A percentile compares a stretch with the other conserved stretches of the same genome.
Evolutionary conservation across 2,113 vertebrate species (phyloP).

Genomic region (Mus pahari): DNA sequence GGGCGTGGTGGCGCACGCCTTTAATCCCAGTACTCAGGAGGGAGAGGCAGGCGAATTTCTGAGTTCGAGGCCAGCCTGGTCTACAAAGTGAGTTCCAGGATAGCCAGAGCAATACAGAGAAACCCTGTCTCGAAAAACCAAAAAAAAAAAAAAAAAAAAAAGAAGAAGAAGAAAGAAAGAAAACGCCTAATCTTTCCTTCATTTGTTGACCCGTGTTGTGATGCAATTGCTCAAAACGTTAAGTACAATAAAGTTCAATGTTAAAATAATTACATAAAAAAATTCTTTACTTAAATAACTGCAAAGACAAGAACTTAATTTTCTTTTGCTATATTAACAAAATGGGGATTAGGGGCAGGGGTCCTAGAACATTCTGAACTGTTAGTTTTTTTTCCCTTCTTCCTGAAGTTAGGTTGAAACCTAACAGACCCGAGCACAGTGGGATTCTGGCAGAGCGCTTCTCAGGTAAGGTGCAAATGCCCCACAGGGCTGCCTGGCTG

Average conservation of each 20-base stretch:
- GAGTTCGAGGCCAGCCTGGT: too few species aligned
- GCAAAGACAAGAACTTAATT: background rate
- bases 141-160: too few species aligned
- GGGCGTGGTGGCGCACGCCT: too few species aligned
- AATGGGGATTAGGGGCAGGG: background rate
- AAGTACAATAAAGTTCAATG: slow-evolving; percentile 4
- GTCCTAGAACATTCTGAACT: background rate
- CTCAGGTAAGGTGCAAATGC: background rate
- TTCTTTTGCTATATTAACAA: slow-evolving; percentile 50
- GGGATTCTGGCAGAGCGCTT: background rate
- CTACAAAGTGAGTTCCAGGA: too few species aligned
- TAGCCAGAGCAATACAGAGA: too few species aligned
- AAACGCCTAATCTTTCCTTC: background rate
- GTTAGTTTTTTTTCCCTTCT: background rate
- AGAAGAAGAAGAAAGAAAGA: too few species aligned
- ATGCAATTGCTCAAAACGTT: background rate
- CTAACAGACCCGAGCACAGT: slow-evolving; percentile 64
- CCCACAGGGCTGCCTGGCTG: background rate
- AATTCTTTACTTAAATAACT: background rate
- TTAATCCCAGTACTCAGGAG: too few species aligned
- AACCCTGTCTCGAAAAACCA: too few species aligned
- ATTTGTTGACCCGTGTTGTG: background rate
- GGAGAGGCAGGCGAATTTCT: too few species aligned
- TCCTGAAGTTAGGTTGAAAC: slow-evolving; percentile 10
- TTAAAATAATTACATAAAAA: background rate